Evolutionary conservation across 2,113 vertebrate species (phyloP), one percentile per base, ranked within the genome.

Genomic region (Petrocephalus microphthalmus): DNA sequence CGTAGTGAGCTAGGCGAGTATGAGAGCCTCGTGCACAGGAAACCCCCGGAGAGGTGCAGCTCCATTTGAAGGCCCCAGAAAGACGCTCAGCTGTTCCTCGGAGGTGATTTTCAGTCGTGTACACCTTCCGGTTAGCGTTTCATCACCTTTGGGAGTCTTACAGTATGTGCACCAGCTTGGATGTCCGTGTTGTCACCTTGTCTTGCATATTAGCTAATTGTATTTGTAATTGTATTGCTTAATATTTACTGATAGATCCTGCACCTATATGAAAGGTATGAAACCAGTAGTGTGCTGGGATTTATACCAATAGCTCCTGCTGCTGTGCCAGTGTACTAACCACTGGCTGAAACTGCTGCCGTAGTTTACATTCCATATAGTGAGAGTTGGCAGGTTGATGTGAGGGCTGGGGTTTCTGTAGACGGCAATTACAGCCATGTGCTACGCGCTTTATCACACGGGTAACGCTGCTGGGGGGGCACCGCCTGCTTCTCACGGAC

Each of bases 351-450:
- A 29, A 29, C 25, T 85, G 49, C 15, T 56, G 45, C 78, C 47
- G 22, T 37, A 6, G 51, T 6, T 25, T 29, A 53, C 5, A 19
- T 25, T 85, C 13, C 20, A 56, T 53, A 15, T 52, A 20, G 51
- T 49, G 29, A 53, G 10, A 81, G 47, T 29, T 49, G 93, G 92
- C 93, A 94, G 37, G 51, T 52, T 7, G 29, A 53, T 67, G 25
- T 67, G 85, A 15, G 42, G 6, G 56, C 54, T 47, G 56, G 33
- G 33, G 71, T 29, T 87, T 87, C 11, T 87, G 22, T 74, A 49
- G 37, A 20, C 19, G 47, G 45, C 57, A 47, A 87, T 87, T 87
- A 57, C 47, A 42, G 11, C 10, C 37, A 25, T 7, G 52, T 67
- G 19, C 56, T 52, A n/a, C 5, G 29, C 7, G 6, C 42, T 47